Evolutionary conservation across 2,888 invertebrate species (phyloP).

Genomic region (Conistra vaccinii): DNA sequence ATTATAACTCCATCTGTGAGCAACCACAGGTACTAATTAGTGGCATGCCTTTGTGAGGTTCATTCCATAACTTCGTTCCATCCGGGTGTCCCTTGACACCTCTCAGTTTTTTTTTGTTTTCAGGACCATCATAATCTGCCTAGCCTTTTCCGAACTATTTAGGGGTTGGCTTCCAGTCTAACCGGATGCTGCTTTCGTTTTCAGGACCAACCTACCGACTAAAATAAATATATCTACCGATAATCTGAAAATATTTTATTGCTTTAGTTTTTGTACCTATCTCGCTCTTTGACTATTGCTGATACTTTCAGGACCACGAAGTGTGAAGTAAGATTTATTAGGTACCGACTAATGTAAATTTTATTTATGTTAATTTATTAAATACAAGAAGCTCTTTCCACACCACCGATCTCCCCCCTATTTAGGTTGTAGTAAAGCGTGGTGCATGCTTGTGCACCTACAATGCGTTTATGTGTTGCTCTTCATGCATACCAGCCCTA

Average conservation of each 20-base stretch:
- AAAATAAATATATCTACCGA: background rate
- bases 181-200: too few species aligned
- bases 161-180: too few species aligned
- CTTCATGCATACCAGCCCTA: conserved; percentile 84
- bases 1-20: too few species aligned
- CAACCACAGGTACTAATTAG: too few species aligned
- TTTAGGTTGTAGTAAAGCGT: conserved; percentile 85
- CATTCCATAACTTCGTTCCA: too few species aligned
- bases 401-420: conserved; percentile 70
- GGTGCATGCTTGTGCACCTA: conserved; percentile 87
- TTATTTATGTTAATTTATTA: conserved; percentile 37
- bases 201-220: background rate
- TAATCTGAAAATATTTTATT: background rate
- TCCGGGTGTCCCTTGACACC: too few species aligned
- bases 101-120: too few species aligned
- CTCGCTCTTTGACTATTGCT: background rate
- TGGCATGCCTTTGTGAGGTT: too few species aligned
- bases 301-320: background rate
- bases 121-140: too few species aligned
- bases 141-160: too few species aligned
- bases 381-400: conserved; percentile 74
- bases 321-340: conserved; percentile 26
- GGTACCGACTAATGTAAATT: conserved; percentile 6
- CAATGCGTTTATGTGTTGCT: conserved; percentile 84
- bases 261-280: background rate